These are phyloP conservation scores for Pheucticus melanocephalus DNA, from an alignment of 2,113 vertebrate species.

Conservation along the genomic window DNA sequence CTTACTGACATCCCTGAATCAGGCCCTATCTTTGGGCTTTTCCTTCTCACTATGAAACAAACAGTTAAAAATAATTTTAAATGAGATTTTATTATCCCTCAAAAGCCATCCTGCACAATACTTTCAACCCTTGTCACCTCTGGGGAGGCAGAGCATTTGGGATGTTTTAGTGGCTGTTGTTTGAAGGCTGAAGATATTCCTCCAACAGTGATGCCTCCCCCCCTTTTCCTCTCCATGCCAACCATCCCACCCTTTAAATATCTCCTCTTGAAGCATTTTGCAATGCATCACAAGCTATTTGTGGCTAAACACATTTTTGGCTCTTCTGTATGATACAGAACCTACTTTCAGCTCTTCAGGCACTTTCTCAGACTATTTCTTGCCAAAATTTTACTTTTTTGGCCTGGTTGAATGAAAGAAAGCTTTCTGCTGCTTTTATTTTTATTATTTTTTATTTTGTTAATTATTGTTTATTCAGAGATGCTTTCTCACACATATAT, in stretches of 20 bases:
- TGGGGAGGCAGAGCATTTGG: background rate
- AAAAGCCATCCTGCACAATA: background rate
- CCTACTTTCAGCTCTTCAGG: background rate
- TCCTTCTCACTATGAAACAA: background rate
- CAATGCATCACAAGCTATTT: background rate
- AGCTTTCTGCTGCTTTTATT: background rate
- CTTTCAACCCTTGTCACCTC: background rate
- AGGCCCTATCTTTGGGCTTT: background rate
- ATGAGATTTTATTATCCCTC: background rate
- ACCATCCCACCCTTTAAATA: constrained; percentile 25
- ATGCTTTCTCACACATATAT: background rate
- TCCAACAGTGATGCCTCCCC: background rate
- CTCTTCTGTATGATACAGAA: background rate
- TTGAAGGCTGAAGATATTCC: constrained; percentile 14
- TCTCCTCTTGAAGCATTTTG: constrained; percentile 31
- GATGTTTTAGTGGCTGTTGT: constrained; percentile 38
- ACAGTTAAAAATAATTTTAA: background rate
- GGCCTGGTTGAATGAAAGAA: background rate
- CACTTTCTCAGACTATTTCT: constrained; percentile 22
- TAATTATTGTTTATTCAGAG: background rate
- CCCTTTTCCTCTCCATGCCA: background rate
- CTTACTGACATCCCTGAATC: background rate
- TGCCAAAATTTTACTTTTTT: constrained; percentile 15
- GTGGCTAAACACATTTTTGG: constrained; percentile 62
- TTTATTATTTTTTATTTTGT: background rate